Base-by-base conservation (phyloP, 2,797 vertebrate species). In the Poeciliopsis turneri region DNA sequence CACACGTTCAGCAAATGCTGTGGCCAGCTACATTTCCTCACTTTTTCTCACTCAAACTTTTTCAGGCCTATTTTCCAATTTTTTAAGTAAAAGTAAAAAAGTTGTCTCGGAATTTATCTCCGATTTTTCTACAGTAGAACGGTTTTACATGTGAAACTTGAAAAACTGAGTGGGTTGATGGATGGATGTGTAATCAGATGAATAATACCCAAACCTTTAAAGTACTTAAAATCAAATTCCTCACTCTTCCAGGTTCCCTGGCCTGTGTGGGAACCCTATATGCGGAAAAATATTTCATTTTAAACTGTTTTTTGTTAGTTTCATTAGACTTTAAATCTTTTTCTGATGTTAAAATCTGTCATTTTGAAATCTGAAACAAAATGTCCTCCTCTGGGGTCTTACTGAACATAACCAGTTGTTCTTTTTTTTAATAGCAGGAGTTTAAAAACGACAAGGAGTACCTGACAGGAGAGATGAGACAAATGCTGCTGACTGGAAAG, bases 401-500 rank as follows among this genome's bases (percentile, higher is more conserved):
- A 20, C 7, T 72, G 3, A 39, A 30, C 2, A 12, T 39, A 3
- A 36, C 28, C 12, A 0, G 0, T 28, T 49, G 4, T 55, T 33
- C 0, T 55, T 61, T 75, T 41, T 45, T 46, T 78, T 45, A 75
- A 74, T 15, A 70, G 39, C 91, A 99, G 98, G 98, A 99, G 75
- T 98, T 98, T 90, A 95, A 95, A 93, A 99, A 99, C 75, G 97
- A 99, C 87, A 99, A 97, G 90, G 98, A 97, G 90, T 99, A 98
- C 77, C 95, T 99, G 89, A 95, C 95, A 53, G 94, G 97, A 92
- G 98, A 99, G 81, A 97, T 97, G 71, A 97, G 96, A 92, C 96
- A 97, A 87, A 94, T 97, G 93, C 95, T 99, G 71, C 95, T 99
- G 89, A 98, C 97, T 77, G 98, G 98, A 93, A 99, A 99, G 97